Evolutionary conservation across 2,888 invertebrate genomes (phyloP).

Genomic region (Cryptocheilus praepositus): DNA sequence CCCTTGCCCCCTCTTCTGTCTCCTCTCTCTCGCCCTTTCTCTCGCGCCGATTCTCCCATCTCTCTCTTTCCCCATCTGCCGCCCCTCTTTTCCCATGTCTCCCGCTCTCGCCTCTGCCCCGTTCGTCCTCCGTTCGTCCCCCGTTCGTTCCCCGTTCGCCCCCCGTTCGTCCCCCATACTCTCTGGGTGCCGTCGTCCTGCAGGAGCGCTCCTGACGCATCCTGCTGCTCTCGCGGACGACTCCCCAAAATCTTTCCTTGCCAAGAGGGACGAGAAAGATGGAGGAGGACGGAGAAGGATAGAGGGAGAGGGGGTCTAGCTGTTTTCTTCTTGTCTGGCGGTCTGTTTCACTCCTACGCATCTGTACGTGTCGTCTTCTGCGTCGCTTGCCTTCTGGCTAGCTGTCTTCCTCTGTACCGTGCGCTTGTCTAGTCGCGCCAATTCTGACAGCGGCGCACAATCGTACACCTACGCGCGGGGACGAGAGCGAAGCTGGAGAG

Average conservation of each 20-base stretch:
- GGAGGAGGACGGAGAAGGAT: background rate
- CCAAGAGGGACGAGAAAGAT: background rate
- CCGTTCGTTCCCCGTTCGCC: conserved; percentile 34
- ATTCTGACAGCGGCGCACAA: background rate
- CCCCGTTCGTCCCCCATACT: conserved; percentile 34
- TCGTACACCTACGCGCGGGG: background rate
- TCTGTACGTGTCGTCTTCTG: conserved; percentile 9
- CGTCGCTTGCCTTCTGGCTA: background rate
- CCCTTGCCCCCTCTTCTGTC: conserved; percentile 57
- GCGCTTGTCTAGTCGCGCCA: conserved; percentile 2
- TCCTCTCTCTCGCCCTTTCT: conserved; percentile 41
- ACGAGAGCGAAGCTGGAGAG: conserved; percentile 4
- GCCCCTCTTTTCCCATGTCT: conserved; percentile 32
- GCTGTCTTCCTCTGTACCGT: background rate
- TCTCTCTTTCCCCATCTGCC: conserved; percentile 35
- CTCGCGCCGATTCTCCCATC: too few species aligned
- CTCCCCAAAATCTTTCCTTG: conserved; percentile 20
- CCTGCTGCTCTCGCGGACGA: conserved; percentile 32
- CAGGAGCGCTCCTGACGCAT: conserved; percentile 59
- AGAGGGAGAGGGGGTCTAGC: too few species aligned
- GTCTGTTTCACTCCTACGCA: conserved; percentile 14
- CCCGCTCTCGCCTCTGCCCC: conserved; percentile 37
- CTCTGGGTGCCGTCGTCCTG: conserved; percentile 60
- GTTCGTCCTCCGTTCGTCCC: conserved; percentile 27
- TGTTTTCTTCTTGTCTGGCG: background rate